A percentile compares a stretch with the other conserved stretches of the same genome.
Evolutionary conservation across 2,888 invertebrate species (phyloP).

Genomic region (Autographa gamma): DNA sequence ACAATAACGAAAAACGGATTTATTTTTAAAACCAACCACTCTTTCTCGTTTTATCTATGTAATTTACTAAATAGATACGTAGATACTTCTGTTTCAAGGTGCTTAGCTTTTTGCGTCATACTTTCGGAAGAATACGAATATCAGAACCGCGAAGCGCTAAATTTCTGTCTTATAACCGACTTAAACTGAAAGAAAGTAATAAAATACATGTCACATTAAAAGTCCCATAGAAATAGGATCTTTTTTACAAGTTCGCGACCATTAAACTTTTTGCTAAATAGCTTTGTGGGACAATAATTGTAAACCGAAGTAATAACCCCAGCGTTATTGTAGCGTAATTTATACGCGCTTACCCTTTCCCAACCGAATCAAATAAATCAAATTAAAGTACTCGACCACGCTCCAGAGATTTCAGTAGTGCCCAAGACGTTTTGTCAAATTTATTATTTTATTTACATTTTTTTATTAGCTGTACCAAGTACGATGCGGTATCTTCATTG

Average conservation of each 20-base stretch:
- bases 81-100: too few species aligned
- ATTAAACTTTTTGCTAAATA: slow-evolving; percentile 63
- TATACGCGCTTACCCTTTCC: slow-evolving; percentile 84
- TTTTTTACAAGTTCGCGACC: slow-evolving; percentile 46
- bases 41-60: too few species aligned
- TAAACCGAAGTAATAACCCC: slow-evolving; percentile 59
- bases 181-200: neutral
- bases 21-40: too few species aligned
- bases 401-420: slow-evolving; percentile 82
- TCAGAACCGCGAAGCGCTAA: too few species aligned
- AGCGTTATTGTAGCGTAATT: slow-evolving; percentile 79
- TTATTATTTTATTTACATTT: slow-evolving; percentile 88
- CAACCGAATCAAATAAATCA: slow-evolving; percentile 86
- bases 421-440: slow-evolving; percentile 89
- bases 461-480: slow-evolving; percentile 82
- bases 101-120: too few species aligned
- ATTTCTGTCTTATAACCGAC: neutral
- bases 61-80: too few species aligned
- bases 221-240: slow-evolving; percentile 28
- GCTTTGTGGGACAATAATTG: slow-evolving; percentile 55
- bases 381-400: slow-evolving; percentile 86
- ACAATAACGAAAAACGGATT: too few species aligned
- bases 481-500: slow-evolving; percentile 81
- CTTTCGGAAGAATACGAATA: too few species aligned
- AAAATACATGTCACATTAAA: slow-evolving; percentile 8